A percentile compares a stretch with the other conserved stretches of the same genome.
These are phyloP conservation scores for Drosophila ohnishii DNA, from an alignment of 1,140 invertebrate genomes.

Conservation along the genomic window DNA sequence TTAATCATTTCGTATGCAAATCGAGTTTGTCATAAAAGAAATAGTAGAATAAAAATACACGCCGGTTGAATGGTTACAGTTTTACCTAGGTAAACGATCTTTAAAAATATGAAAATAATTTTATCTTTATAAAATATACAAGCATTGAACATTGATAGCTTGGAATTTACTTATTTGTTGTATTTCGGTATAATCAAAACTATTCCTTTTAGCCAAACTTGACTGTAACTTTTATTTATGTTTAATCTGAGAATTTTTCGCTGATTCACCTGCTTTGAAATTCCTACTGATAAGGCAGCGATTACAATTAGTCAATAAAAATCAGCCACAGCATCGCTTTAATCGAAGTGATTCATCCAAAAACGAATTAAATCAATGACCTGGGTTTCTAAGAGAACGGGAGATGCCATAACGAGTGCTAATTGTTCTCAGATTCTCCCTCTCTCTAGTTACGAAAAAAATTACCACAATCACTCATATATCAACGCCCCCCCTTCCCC, in stretches of 20 bases:
- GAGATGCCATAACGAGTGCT: slow-evolving; percentile 22
- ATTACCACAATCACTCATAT: slow-evolving; percentile 23
- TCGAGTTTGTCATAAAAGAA: slow-evolving; percentile 64
- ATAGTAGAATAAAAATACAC: slow-evolving; percentile 20
- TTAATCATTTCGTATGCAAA: slow-evolving; percentile 75
- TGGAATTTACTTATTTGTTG: neutral
- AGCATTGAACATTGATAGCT: no score
- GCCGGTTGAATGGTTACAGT: slow-evolving; percentile 22
- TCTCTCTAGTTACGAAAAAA: slow-evolving; percentile 6
- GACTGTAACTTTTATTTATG: slow-evolving; percentile 1
- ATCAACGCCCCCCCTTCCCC: slow-evolving; percentile 2
- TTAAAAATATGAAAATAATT: neutral
- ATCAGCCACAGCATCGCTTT: slow-evolving; percentile 10
- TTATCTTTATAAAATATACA: no score
- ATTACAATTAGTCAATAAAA: slow-evolving; percentile 1
- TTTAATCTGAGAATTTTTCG: neutral
- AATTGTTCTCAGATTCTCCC: slow-evolving; percentile 14
- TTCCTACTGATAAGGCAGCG: slow-evolving; percentile 21
- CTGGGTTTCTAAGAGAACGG: neutral
- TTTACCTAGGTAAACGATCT: neutral
- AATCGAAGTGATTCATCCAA: slow-evolving; percentile 26
- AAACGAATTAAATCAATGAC: slow-evolving; percentile 33
- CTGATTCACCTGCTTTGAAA: slow-evolving; percentile 15
- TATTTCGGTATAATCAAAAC: neutral
- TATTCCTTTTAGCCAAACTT: neutral